Percentiles rank a stretch among this genome's conserved stretches.
phyloP scores from a whole-genome alignment of 2,888 invertebrate genomes.

The Hyles lineata region DNA sequence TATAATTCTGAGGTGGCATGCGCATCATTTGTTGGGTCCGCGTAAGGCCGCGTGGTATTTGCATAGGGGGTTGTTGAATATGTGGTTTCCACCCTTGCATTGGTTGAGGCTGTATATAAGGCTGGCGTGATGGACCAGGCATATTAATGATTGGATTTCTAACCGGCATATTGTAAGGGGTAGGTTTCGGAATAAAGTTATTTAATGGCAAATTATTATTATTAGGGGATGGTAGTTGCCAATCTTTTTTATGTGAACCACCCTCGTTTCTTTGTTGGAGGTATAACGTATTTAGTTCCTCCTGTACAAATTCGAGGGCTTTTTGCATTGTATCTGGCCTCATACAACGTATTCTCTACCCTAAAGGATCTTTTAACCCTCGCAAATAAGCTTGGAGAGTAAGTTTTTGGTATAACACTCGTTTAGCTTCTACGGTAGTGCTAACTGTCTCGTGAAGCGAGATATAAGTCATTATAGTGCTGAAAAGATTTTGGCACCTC shows the following conservation, averaged over 20 bases:
- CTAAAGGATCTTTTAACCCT: slow-evolving; percentile 41
- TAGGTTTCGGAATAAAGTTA: neutral
- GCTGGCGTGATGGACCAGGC: neutral
- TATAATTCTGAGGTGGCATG: no score
- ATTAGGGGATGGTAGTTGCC: neutral
- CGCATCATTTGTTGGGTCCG: no score
- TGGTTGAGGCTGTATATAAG: no score
- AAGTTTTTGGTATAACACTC: slow-evolving; percentile 40
- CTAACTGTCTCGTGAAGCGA: slow-evolving; percentile 38
- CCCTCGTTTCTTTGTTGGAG: slow-evolving; percentile 37
- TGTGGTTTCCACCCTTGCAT: slow-evolving; percentile 30
- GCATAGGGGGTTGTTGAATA: neutral
- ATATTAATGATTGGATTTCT: slow-evolving; percentile 7
- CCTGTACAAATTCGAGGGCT: slow-evolving; percentile 43
- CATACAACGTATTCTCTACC: slow-evolving; percentile 46
- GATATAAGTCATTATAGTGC: slow-evolving; percentile 44
- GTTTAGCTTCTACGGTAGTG: slow-evolving; percentile 39
- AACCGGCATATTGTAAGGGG: slow-evolving; percentile 27
- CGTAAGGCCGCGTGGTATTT: no score
- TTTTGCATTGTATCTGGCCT: slow-evolving; percentile 42
- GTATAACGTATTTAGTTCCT: slow-evolving; percentile 42
- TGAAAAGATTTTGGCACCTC: slow-evolving; percentile 41
- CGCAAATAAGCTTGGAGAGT: slow-evolving; percentile 42
- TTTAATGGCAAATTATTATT: slow-evolving; percentile 11
- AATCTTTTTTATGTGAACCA: slow-evolving; percentile 6